A percentile compares a stretch with the other conserved stretches of the same genome.
These are phyloP conservation scores for Lepus americanus DNA, from an alignment of 2,113 vertebrate species.

Conservation along the genomic window DNA sequence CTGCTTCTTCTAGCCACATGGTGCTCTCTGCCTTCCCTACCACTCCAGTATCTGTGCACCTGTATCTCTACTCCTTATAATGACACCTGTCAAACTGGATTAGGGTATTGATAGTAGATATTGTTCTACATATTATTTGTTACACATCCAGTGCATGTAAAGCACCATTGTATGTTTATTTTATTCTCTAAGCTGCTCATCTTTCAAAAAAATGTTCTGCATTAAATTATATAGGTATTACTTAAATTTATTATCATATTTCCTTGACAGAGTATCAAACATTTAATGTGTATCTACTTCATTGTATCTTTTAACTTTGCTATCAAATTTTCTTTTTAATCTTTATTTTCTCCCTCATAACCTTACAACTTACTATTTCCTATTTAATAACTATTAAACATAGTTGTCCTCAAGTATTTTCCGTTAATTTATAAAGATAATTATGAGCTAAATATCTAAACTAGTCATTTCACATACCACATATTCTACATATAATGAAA, in stretches of 20 bases:
- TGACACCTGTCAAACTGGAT: not conserved
- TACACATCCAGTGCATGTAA: too few species aligned
- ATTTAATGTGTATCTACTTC: not conserved
- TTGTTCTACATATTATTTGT: too few species aligned
- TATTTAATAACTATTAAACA: not conserved
- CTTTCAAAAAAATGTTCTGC: not conserved
- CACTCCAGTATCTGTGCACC: not conserved
- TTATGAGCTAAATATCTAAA: not conserved
- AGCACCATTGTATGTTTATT: not conserved
- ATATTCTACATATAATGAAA: not conserved
- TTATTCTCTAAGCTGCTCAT: not conserved
- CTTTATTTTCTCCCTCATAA: not conserved
- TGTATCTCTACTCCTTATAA: not conserved
- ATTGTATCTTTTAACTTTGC: not conserved
- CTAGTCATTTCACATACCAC: not conserved
- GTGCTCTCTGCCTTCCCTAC: fast-evolving
- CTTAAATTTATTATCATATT: not conserved
- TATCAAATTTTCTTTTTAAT: not conserved
- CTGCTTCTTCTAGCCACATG: not conserved
- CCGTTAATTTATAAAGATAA: too few species aligned
- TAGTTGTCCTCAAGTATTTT: not conserved
- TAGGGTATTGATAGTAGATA: not conserved
- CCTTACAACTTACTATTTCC: not conserved
- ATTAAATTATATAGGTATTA: not conserved
- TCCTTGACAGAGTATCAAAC: not conserved